Conservation (phyloP, 1,140 invertebrate genomes). For the Helicoverpa zea region DNA sequence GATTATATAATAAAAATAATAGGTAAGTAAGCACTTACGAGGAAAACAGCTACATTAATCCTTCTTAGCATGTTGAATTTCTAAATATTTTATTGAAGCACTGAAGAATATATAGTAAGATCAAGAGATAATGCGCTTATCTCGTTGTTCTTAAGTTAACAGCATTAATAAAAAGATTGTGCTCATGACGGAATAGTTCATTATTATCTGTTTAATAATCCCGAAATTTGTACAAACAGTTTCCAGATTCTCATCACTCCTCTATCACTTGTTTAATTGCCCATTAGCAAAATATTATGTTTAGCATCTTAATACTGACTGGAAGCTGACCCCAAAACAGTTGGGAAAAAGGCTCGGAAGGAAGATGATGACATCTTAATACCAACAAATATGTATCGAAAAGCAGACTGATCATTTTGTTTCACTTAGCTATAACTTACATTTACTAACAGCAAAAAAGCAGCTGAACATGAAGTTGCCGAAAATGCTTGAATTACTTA, state of each 20-base stretch:
- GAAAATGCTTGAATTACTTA: not conserved
- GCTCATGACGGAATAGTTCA: constrained; percentile 8
- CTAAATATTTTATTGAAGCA: constrained; percentile 23
- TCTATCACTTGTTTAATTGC: no score
- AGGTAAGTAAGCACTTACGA: constrained; percentile 16
- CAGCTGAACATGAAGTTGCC: not conserved
- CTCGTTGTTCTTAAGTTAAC: constrained; percentile 13
- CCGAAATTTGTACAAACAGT: not conserved
- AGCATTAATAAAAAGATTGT: constrained; percentile 30
- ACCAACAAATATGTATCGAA: not conserved
- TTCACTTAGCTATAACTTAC: not conserved
- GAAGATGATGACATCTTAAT: no score
- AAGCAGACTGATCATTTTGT: not conserved
- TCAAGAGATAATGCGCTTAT: constrained; percentile 31
- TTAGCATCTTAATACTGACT: no score
- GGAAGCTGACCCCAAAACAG: no score
- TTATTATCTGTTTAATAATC: constrained; percentile 1
- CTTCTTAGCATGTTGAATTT: constrained; percentile 32
- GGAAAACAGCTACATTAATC: constrained; percentile 15
- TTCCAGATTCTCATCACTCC: no score
- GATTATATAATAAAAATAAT: not conserved
- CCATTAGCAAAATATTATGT: no score
- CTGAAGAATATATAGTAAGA: constrained; percentile 33
- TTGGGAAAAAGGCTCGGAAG: no score
- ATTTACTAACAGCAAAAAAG: not conserved